Base-by-base conservation (phyloP, 2,113 vertebrate genomes). In the Plecotus auritus region DNA sequence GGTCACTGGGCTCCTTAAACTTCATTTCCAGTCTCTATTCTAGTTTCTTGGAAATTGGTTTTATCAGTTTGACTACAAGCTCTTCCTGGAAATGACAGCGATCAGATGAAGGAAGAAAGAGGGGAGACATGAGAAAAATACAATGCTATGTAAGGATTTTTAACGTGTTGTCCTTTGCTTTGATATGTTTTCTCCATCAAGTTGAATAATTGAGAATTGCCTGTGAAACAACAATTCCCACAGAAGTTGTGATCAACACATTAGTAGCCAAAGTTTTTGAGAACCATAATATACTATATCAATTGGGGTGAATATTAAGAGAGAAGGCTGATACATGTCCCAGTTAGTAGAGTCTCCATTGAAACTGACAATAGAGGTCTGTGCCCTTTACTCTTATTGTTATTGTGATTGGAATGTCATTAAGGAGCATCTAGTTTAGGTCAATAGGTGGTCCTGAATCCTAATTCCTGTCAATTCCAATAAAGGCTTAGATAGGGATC, bases 401-500 rank as follows among this genome's bases (percentile, higher is more conserved):
- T 76, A 82, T 81, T 72, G 40, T 94, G 51, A 95, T 82, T 18
- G 59, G 76, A 96, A 95, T 94, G 88, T 72, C 92, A 88, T 85
- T 90, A 96, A 72, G 23, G 51, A 69, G 69, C 89, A 66, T 87
- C 66, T 81, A 64, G 35, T 69, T 93, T 89, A 93, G 89, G 90
- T 96, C 84, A 94, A 76, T 69, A 88, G 70, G 66, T 91, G 77
- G 35, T 70, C 76, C 69, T 61, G 87, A 91, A 85, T 92, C 93
- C 94, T 93, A 96, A 73, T 67, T 96, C 84, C 42, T 89, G 80
- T 88, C 95, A 85, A 93, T 89, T 96, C 64, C 94, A 95, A 95
- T 94, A 94, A 95, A 17, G 18, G 49, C 59, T 97, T 61, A 64
- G 70, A 73, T 85, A 94, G 45, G 78, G 59, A 96, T 35, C 26